Evolutionary conservation across 2,113 vertebrate species (phyloP), one percentile per base, ranked within the genome.

Genomic region (Nibea coibor): DNA sequence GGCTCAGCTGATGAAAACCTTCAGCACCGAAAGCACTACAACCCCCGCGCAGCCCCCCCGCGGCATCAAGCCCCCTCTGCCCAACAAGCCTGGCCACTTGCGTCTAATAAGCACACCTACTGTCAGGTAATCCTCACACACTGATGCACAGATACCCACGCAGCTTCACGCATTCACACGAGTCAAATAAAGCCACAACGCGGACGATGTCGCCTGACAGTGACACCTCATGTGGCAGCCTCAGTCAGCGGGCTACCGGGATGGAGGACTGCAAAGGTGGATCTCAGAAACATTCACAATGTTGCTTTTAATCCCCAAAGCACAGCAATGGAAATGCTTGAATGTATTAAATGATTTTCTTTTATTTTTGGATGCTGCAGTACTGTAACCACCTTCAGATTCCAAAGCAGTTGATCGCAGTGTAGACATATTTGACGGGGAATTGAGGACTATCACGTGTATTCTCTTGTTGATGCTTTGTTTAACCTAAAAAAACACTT

Each of bases 1-100:
- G 73, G 95, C 94, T 65, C 91, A 94, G 86, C 92, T 96, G 75
- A 93, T 92, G 93, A 95, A 95, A 89, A 93, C 85, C 82, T 96
- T 96, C 71, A 93, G 82, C 22, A 58, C 28, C 0, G 79, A 91
- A 10, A 64, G 24, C 50, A 19, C 84, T 17, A 47, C 68, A 12
- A 10, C 81, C 35, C 63, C 89, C 16, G 4, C 88, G 26, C 88
- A 92, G 22, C 48, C 80, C 24, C 48, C 78, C 1, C 88, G 90
- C 19, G 39, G 76, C 74, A 65, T 84, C 83, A 95, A 95, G 84
- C 95, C 95, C 5, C 85, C 94, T 3, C 72, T 96, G n/a, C 94
- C 95, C 51, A 81, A 26, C 65, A 95, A 95, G 74, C 94, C 95
- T 0, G 75, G 69, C 80, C 93, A 95, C 87, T 87, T 95, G 88